Evolutionary conservation across 2,888 invertebrate genomes (phyloP).

Genomic region (Phorcus lineatus): DNA sequence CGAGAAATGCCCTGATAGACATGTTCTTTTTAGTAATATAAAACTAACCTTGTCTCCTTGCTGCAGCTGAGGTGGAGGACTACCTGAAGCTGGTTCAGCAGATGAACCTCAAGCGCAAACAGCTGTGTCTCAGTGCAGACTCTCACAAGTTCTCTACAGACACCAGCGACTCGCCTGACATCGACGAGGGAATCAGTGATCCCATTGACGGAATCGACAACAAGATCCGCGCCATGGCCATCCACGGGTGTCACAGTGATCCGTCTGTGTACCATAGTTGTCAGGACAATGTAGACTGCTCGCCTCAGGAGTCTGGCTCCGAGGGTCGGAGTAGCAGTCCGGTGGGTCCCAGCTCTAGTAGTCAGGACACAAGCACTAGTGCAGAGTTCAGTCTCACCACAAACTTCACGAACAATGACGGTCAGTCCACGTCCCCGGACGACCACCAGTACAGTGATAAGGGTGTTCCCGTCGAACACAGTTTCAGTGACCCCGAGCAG

Average conservation of each 20-base stretch:
- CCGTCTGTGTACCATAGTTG: slow-evolving; percentile 60
- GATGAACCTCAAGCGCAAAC: slow-evolving; percentile 15
- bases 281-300: slow-evolving; percentile 34
- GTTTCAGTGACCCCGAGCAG: slow-evolving; percentile 28
- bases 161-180: slow-evolving; percentile 2
- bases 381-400: slow-evolving; percentile 57
- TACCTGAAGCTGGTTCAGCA: slow-evolving; percentile 38
- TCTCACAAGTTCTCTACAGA: neutral
- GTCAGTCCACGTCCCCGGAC: slow-evolving; percentile 48
- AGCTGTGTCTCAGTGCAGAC: neutral
- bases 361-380: slow-evolving; percentile 61
- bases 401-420: slow-evolving; percentile 50
- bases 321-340: slow-evolving; percentile 48
- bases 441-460: slow-evolving; percentile 37
- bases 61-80: slow-evolving; percentile 33
- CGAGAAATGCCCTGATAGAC: no score
- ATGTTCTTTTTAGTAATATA: no score
- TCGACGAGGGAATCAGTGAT: slow-evolving; percentile 33
- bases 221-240: slow-evolving; percentile 13
- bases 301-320: slow-evolving; percentile 38
- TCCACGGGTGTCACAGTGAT: slow-evolving; percentile 56
- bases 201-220: slow-evolving; percentile 28
- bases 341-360: slow-evolving; percentile 48
- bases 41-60: neutral
- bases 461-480: slow-evolving; percentile 32